These are phyloP conservation scores for Heliconius aoede DNA, from an alignment of 2,888 invertebrate species.

Conservation along the genomic window DNA sequence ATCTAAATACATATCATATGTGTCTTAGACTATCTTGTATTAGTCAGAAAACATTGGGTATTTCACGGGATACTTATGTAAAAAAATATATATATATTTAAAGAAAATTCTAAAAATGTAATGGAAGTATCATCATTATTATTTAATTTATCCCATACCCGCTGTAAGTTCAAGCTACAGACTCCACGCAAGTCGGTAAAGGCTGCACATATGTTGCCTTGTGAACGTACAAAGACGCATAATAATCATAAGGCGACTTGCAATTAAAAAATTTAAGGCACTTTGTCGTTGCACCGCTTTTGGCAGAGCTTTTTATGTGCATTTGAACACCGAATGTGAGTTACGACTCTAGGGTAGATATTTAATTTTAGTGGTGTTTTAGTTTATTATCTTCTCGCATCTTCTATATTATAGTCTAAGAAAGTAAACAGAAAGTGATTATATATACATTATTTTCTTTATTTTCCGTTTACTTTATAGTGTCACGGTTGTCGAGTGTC, in stretches of 20 bases:
- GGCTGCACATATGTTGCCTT: slow-evolving; percentile 69
- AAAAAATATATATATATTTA: neutral
- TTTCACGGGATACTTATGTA: neutral
- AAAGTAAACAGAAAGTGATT: too few relatives aligned
- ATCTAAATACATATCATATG: too few relatives aligned
- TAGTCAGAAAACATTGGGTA: too few relatives aligned
- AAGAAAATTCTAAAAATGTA: neutral
- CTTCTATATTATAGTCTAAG: too few relatives aligned
- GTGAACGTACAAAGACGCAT: slow-evolving; percentile 80
- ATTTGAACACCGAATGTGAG: slow-evolving; percentile 53
- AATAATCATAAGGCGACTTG: slow-evolving; percentile 78
- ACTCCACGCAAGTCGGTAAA: slow-evolving; percentile 64
- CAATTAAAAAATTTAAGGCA: slow-evolving; percentile 84
- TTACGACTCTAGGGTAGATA: slow-evolving; percentile 39
- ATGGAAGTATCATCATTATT: neutral
- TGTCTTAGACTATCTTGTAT: too few relatives aligned
- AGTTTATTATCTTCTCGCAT: slow-evolving; percentile 31
- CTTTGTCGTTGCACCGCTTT: slow-evolving; percentile 71
- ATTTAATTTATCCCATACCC: neutral
- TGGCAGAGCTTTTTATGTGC: slow-evolving; percentile 58
- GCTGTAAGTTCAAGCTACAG: slow-evolving; percentile 47
- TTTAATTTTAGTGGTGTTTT: slow-evolving; percentile 35
- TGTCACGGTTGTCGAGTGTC: too few relatives aligned
- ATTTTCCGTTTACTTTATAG: too few relatives aligned
- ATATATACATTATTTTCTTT: too few relatives aligned